Evolutionary conservation across 1,140 invertebrate species (phyloP), one percentile per base, ranked within the genome.

Genomic region (Drosophila tani): DNA sequence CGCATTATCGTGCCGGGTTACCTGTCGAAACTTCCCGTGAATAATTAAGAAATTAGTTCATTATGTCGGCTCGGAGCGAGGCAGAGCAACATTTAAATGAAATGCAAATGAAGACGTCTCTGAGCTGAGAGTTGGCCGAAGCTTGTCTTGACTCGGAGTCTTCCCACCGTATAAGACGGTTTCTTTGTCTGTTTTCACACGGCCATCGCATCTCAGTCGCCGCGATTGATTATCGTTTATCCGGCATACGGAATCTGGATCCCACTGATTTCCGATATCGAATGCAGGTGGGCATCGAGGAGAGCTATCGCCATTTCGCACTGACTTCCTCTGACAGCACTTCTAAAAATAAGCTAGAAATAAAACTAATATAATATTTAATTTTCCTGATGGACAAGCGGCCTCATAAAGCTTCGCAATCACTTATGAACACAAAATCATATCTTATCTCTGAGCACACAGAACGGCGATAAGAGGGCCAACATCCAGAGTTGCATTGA

Each of bases 41-140:
- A 87, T 88, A 87, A 90, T 90, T 87, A 90, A 88, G 77, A 78
- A 84, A 87, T 86, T 57, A 84, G 79, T 81, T 84, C 62, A 67
- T 75, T 88, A 81, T 66, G 71, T 86, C 65, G 50, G 64, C 58
- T 60, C 51, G 46, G 58, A 62, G 57, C n/a, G 24, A 43, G 50
- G 51, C 29, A 38, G 57, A 24, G 40, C 41, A 67, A 62, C 51
- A 79, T 63, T 70, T 59, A 24, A 78, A 83, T 65, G 68, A 87
- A 84, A 88, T 84, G 81, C 63, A 67, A 84, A 84, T 88, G 65
- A 79, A 57, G 55, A 56, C 12, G 74, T 53, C 47, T 69, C 63
- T 35, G 47, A 67, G 15, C 35, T 7, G 43, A 74, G 59, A 45
- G 15, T 17, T n/a, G 29, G 32, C 8, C 32, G 27, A 29, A 11